Base-by-base conservation (phyloP, 2,113 vertebrate genomes). In the Lepidothrix coronata region DNA sequence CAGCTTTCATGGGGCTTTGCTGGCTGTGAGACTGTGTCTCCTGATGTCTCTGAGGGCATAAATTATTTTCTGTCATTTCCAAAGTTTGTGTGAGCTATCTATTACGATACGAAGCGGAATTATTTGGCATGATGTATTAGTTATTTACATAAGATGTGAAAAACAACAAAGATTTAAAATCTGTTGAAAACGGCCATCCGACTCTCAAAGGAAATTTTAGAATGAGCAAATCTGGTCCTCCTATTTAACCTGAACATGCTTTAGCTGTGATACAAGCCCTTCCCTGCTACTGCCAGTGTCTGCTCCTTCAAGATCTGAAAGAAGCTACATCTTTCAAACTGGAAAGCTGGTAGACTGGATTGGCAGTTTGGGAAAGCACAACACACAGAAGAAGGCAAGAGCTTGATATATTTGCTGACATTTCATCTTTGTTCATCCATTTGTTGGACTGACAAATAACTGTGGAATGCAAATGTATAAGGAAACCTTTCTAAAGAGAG, bases 361-460 rank as follows among this genome's bases (percentile, higher is more conserved):
- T 90, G 91, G 58, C 85, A 86, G 79, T 49, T 72, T 70, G 70
- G 78, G 84, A 86, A 88, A 65, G 43, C 48, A 49, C 44, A 85
- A 6, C 35, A 3, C 16, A 35, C 19, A 79, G 73, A 49, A 58
- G 74, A 59, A 82, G 19, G 46, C 57, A 85, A 71, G 39, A 84
- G 31, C 71, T 74, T 70, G 66, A 83, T 85, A 4, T 30, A 78
- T 85, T 74, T 95, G 41, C 87, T 88, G 83, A 83, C 77, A 85
- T 93, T 91, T 80, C n/a, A 46, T 86, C 83, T 93, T 92, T 93
- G 90, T 74, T 92, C 92, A 30, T 67, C 65, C 49, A 39, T 85
- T 85, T 89, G 48, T 84, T 91, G 81, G 90, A 68, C 74, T 84
- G 84, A 84, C 80, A 94, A 96, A 77, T 68, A 88, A 41, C 68